Percentiles rank a stretch among this genome's conserved stretches.
These are phyloP conservation scores for Tetramorium alpestre DNA, from an alignment of 1,140 invertebrate genomes.

Conservation along the genomic window DNA sequence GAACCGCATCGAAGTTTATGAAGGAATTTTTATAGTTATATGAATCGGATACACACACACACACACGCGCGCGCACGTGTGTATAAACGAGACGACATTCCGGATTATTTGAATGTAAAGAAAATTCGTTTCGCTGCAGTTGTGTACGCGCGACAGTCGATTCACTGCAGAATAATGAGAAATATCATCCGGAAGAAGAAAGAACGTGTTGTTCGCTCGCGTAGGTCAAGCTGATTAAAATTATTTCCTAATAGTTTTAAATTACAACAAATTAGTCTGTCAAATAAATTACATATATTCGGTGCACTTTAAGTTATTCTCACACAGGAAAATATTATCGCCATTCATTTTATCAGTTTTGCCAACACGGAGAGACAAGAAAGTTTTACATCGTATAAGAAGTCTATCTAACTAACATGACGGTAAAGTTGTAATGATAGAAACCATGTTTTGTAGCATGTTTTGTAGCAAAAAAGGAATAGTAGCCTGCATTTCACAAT, in stretches of 20 bases:
- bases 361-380: too few species aligned
- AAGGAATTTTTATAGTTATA: slow-evolving; percentile 46
- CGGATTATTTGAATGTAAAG: slow-evolving; percentile 26
- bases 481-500: neutral
- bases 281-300: slow-evolving; percentile 1
- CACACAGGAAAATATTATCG: neutral
- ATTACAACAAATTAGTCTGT: neutral
- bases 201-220: neutral
- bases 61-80: neutral
- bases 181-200: neutral
- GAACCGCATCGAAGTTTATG: slow-evolving; percentile 36
- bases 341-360: slow-evolving; percentile 7
- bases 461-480: neutral
- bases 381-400: neutral
- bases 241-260: neutral
- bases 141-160: slow-evolving; percentile 7
- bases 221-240: neutral
- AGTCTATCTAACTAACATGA: neutral
- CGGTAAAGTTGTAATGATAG: neutral
- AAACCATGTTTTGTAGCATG: neutral
- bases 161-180: slow-evolving; percentile 26
- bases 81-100: neutral
- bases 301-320: neutral
- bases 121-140: slow-evolving; percentile 36
- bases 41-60: neutral